Conservation (phyloP, 2,113 vertebrate species). For the Halichoeres trimaculatus region DNA sequence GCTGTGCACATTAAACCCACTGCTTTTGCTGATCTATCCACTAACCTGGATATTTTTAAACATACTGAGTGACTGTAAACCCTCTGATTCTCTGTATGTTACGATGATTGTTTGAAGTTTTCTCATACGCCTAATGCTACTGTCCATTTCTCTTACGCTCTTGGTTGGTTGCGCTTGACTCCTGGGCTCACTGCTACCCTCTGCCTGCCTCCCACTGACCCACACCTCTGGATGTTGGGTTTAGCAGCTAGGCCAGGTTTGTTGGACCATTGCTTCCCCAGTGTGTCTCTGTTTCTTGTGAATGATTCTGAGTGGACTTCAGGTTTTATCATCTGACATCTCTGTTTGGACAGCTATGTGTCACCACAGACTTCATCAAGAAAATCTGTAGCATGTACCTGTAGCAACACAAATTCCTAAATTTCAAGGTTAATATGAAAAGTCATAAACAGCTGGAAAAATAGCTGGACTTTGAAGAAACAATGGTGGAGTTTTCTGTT, state of each 20-base stretch:
- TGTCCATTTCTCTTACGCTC: conserved; percentile 78
- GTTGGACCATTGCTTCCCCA: conserved; percentile 72
- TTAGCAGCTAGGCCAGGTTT: conserved; percentile 86
- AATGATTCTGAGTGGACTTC: conserved; percentile 14
- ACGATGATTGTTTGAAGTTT: conserved; percentile 26
- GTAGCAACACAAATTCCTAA: too few relatives aligned
- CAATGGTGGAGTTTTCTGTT: too few relatives aligned
- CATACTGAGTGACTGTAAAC: background rate
- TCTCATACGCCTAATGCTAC: conserved; percentile 71
- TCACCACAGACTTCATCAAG: background rate
- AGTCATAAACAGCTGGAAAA: too few relatives aligned
- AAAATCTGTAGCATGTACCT: conserved; percentile 18
- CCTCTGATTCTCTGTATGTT: conserved; percentile 2
- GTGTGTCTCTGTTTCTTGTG: conserved; percentile 10
- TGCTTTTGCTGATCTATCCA: background rate
- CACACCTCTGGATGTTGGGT: conserved; percentile 77
- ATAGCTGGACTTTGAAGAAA: too few relatives aligned
- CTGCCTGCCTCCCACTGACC: conserved; percentile 68
- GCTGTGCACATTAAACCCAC: conserved; percentile 9
- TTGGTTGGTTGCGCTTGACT: conserved; percentile 50
- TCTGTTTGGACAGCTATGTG: conserved; percentile 23
- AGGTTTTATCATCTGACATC: conserved; percentile 5
- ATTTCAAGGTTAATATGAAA: too few relatives aligned
- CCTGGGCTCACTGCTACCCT: conserved; percentile 74
- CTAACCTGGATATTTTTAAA: background rate